Conservation (phyloP, 2,113 vertebrate genomes). For the Xenopus laevis region DNA sequence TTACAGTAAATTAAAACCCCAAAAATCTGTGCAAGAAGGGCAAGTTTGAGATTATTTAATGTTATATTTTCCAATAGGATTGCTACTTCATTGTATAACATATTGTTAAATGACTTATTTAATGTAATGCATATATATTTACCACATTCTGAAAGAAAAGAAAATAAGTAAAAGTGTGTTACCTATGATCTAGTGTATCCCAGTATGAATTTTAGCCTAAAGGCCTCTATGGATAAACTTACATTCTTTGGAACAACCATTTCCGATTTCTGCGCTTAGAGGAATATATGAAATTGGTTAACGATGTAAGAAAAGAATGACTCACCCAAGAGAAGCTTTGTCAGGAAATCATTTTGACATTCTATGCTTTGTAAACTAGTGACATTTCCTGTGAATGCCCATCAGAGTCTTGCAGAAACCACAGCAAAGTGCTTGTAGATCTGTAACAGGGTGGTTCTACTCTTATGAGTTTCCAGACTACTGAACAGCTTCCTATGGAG, state of each 20-base stretch:
- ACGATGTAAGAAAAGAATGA: slow-evolving; percentile 5
- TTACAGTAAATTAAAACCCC: too few species aligned
- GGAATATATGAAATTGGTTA: slow-evolving; percentile 5
- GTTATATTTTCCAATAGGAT: too few species aligned
- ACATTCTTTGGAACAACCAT: slow-evolving; percentile 15
- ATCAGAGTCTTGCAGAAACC: slow-evolving; percentile 9
- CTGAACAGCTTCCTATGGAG: slow-evolving; percentile 13
- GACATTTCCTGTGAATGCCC: slow-evolving; percentile 21
- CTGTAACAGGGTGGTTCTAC: slow-evolving; percentile 3
- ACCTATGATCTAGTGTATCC: too few species aligned
- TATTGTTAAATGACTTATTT: too few species aligned
- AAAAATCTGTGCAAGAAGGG: too few species aligned
- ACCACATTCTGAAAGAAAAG: too few species aligned
- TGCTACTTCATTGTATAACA: too few species aligned
- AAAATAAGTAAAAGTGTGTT: too few species aligned
- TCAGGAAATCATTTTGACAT: slow-evolving; percentile 17
- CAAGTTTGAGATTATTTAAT: too few species aligned
- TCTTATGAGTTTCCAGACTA: slow-evolving; percentile 19
- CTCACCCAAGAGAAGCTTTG: slow-evolving; percentile 5
- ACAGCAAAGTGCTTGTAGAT: neutral
- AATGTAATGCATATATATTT: too few species aligned
- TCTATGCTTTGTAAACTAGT: slow-evolving; percentile 13
- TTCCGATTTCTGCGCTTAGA: slow-evolving; percentile 13
- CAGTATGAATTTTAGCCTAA: slow-evolving; percentile 3
- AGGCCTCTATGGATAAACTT: slow-evolving; percentile 3